These are phyloP conservation scores for Drosophila affinis DNA, from an alignment of 2,888 invertebrate species.

Conservation along the genomic window DNA sequence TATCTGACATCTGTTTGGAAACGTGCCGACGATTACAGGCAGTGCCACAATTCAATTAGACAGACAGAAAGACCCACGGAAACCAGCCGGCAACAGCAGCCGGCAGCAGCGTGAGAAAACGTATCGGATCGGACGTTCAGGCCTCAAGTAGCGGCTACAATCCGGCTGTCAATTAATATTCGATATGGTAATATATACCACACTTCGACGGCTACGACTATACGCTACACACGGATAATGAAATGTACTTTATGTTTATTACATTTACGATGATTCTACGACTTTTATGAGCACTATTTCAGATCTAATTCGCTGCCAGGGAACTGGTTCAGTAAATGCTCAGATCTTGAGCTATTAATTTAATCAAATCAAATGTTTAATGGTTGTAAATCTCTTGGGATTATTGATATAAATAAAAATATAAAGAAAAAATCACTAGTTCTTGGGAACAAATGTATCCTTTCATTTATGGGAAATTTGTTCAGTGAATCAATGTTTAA, in stretches of 20 bases:
- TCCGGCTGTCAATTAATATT: constrained; percentile 47
- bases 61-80: constrained; percentile 44
- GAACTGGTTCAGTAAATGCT: constrained; percentile 38
- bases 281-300: constrained; percentile 45
- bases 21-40: constrained; percentile 66
- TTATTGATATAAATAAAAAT: too few species aligned
- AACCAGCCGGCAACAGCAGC: not conserved
- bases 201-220: not conserved
- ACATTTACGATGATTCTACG: not conserved
- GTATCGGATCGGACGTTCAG: constrained; percentile 6
- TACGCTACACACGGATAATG: not conserved
- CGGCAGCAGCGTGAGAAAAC: constrained; percentile 54
- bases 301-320: constrained; percentile 41
- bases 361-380: not conserved
- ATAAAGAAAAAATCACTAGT: too few species aligned
- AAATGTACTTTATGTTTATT: not conserved
- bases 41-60: constrained; percentile 49
- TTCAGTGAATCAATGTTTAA: too few species aligned
- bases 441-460: too few species aligned
- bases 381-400: not conserved
- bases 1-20: constrained; percentile 55
- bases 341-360: not conserved
- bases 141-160: constrained; percentile 4
- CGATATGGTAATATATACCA: constrained; percentile 28
- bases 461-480: too few species aligned